These are phyloP conservation scores for Trichacis sp. DNA, from an alignment of 2,888 invertebrate species.

Conservation along the genomic window DNA sequence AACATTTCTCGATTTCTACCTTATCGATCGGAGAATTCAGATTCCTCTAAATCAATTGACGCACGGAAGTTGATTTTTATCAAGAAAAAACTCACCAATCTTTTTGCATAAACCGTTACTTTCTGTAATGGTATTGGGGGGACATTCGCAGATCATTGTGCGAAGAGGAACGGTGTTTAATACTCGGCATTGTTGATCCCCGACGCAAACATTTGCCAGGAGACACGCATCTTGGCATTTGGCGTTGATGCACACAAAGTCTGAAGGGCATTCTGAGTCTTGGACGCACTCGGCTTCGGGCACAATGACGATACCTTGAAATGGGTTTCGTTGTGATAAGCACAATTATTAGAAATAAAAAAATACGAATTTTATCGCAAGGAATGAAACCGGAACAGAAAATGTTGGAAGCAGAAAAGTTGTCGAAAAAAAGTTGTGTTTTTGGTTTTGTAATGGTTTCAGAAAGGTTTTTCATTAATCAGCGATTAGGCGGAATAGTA, in stretches of 20 bases:
- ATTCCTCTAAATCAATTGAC: too few relatives aligned
- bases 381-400: too few relatives aligned
- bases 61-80: too few relatives aligned
- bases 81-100: conserved; percentile 65
- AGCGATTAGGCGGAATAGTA: too few relatives aligned
- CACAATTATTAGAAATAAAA: too few relatives aligned
- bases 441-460: too few relatives aligned
- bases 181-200: conserved; percentile 83
- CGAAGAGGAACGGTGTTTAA: conserved; percentile 83
- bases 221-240: conserved; percentile 84
- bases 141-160: conserved; percentile 89
- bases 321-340: background rate
- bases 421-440: too few relatives aligned
- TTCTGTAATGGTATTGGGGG: conserved; percentile 82
- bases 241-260: conserved; percentile 82
- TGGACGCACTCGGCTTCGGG: conserved; percentile 75
- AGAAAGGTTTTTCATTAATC: too few relatives aligned
- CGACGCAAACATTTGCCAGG: conserved; percentile 78
- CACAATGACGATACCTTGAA: conserved; percentile 40
- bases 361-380: background rate
- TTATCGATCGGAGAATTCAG: too few relatives aligned
- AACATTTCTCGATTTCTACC: too few relatives aligned
- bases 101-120: conserved; percentile 79
- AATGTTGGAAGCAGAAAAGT: too few relatives aligned
- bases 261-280: conserved; percentile 83